These are phyloP conservation scores for Poecilia picta DNA, from an alignment of 2,797 vertebrate species.

Conservation along the genomic window DNA sequence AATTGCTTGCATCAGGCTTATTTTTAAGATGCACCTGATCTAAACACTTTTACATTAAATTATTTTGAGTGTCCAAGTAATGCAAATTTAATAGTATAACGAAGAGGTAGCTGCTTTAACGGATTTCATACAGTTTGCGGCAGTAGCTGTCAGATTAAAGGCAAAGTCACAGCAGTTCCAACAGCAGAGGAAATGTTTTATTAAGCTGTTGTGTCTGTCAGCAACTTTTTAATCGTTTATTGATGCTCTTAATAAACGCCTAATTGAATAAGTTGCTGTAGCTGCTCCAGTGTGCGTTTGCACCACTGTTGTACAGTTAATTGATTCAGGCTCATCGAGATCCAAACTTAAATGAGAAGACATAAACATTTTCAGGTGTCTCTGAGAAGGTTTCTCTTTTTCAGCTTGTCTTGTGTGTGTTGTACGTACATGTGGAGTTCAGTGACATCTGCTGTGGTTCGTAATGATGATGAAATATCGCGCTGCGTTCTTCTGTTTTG, in stretches of 20 bases:
- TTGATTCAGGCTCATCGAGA: constrained; percentile 36
- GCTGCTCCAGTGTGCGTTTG: constrained; percentile 49
- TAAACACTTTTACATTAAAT: neutral
- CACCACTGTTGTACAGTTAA: constrained; percentile 22
- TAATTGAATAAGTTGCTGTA: constrained; percentile 49
- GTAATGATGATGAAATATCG: constrained; percentile 43
- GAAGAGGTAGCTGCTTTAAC: neutral
- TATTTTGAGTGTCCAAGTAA: neutral
- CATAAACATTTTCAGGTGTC: neutral
- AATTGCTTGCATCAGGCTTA: no score
- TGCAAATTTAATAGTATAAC: neutral
- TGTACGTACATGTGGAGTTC: constrained; percentile 18
- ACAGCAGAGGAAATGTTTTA: constrained; percentile 32
- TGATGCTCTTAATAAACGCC: constrained; percentile 53
- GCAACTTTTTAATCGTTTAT: constrained; percentile 43
- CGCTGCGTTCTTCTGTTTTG: constrained; percentile 56
- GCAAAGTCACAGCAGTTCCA: constrained; percentile 25
- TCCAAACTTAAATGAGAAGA: neutral
- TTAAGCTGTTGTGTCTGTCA: constrained; percentile 38
- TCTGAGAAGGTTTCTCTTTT: neutral
- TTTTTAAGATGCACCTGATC: neutral
- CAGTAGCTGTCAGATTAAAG: constrained; percentile 12
- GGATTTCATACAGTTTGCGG: neutral
- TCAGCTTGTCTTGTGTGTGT: neutral
- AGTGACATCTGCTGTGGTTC: constrained; percentile 25